Conservation (phyloP, 2,113 vertebrate genomes). For the Cyprinus carpio region DNA sequence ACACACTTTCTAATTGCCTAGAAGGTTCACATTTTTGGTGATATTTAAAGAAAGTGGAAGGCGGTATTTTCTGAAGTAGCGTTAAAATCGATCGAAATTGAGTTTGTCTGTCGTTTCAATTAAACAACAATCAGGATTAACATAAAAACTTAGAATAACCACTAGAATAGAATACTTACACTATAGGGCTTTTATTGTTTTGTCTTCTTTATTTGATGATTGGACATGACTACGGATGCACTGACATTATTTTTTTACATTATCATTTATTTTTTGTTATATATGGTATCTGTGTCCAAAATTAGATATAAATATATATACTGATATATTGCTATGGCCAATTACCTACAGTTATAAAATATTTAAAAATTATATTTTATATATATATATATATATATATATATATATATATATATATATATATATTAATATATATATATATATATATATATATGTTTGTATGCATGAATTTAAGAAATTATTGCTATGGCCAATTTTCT, state of each 20-base stretch:
- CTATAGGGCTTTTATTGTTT: not conserved
- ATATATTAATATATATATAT: no score
- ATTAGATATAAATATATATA: no score
- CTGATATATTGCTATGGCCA: no score
- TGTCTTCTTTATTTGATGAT: not conserved
- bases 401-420: no score
- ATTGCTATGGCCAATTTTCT: no score
- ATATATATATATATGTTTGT: no score
- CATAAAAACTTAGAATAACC: not conserved
- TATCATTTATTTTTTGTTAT: not conserved
- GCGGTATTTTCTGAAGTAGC: not conserved
- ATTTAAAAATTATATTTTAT: no score
- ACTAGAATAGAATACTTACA: no score
- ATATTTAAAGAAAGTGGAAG: conserved; percentile 9
- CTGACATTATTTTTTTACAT: not conserved
- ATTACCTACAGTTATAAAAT: no score
- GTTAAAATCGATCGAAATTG: not conserved
- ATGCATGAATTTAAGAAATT: no score
- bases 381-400: no score
- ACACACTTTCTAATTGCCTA: conserved; percentile 23
- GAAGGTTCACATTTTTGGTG: not conserved
- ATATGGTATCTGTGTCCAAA: no score
- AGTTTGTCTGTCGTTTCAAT: not conserved
- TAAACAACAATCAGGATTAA: not conserved
- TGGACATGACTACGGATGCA: not conserved